Evolutionary conservation across 2,113 vertebrate genomes (phyloP).

Genomic region (Scytalopus superciliaris): DNA sequence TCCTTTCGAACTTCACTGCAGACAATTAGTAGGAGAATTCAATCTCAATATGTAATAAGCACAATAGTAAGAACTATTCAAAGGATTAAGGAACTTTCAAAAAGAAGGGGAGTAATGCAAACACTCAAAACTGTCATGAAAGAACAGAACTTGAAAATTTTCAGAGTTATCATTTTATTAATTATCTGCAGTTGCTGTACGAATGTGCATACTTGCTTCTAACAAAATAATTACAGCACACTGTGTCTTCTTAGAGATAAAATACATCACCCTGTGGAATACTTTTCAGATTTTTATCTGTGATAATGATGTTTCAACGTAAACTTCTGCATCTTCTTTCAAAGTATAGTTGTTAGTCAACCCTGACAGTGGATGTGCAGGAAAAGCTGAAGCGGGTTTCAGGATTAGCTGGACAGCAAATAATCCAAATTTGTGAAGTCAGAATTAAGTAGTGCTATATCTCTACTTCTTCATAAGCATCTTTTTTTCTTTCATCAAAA

Average conservation of each 20-base stretch:
- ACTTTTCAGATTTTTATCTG: not conserved
- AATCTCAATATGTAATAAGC: not conserved
- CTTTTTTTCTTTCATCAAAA: not conserved
- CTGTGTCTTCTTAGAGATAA: not conserved
- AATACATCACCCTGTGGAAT: not conserved
- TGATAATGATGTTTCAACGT: not conserved
- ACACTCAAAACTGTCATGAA: not conserved
- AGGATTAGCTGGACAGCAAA: not conserved
- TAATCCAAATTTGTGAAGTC: not conserved
- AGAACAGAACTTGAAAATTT: constrained; percentile 5
- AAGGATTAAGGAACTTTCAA: constrained; percentile 13
- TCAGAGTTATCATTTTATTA: not conserved
- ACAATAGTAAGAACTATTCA: not conserved
- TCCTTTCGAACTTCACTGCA: not conserved
- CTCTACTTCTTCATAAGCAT: not conserved
- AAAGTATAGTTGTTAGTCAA: not conserved
- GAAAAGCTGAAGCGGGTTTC: not conserved
- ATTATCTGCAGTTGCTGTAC: not conserved
- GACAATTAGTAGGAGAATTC: constrained; percentile 30
- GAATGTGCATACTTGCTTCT: not conserved
- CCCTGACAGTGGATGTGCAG: not conserved
- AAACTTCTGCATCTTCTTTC: not conserved
- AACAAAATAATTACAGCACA: constrained; percentile 8
- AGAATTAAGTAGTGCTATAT: not conserved
- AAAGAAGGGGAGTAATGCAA: not conserved